A percentile compares a stretch with the other conserved stretches of the same genome.
Evolutionary conservation across 1,140 invertebrate species (phyloP).

Genomic region (Ectropis grisescens): DNA sequence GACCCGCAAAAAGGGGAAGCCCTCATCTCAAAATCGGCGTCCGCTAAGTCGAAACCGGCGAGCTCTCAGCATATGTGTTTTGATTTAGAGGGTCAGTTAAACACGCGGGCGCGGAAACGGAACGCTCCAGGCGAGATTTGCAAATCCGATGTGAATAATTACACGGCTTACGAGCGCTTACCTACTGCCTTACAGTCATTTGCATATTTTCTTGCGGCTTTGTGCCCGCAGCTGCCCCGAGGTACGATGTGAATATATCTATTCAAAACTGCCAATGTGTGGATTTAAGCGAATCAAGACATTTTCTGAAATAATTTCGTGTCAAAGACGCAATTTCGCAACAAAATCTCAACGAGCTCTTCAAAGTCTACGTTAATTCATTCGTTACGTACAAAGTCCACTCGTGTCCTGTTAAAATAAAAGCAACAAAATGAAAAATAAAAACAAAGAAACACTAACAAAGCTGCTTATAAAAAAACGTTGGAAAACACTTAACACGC

Average conservation of each 20-base stretch:
- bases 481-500: slow-evolving; percentile 65
- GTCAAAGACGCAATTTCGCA: not conserved
- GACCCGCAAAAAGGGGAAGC: slow-evolving; percentile 65
- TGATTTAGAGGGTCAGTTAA: slow-evolving; percentile 68
- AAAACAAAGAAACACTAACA: slow-evolving; percentile 42
- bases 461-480: slow-evolving; percentile 56
- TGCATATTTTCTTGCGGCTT: slow-evolving; percentile 66
- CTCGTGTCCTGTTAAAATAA: slow-evolving; percentile 3
- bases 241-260: not conserved
- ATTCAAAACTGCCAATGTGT: no score
- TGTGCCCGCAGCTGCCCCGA: slow-evolving; percentile 3
- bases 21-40: slow-evolving; percentile 64
- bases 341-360: no score
- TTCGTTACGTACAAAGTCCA: no score
- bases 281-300: no score
- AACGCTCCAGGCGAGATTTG: slow-evolving; percentile 59
- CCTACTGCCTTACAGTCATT: slow-evolving; percentile 64
- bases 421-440: slow-evolving; percentile 12
- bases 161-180: slow-evolving; percentile 65
- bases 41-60: slow-evolving; percentile 51
- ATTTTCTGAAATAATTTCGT: not conserved
- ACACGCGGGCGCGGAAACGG: slow-evolving; percentile 45
- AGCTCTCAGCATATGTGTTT: slow-evolving; percentile 65
- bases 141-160: slow-evolving; percentile 69
- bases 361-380: no score